These are phyloP conservation scores for Eudemis profundana DNA, from an alignment of 2,888 invertebrate genomes.

Conservation along the genomic window DNA sequence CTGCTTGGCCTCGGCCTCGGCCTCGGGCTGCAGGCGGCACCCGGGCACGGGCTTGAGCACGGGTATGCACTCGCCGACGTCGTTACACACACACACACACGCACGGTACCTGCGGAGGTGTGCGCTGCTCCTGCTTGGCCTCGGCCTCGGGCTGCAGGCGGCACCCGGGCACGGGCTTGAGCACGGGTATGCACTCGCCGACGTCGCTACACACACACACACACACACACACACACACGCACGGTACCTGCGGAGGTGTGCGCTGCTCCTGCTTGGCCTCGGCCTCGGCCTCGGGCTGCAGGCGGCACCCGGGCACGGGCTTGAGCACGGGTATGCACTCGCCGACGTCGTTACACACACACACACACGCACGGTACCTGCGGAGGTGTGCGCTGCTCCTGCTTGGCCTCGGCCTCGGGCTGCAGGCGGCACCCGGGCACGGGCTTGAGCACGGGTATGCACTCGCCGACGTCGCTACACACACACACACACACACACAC, in stretches of 20 bases:
- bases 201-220: conserved; percentile 64
- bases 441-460: conserved; percentile 7
- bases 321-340: conserved; percentile 90
- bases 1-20: conserved; percentile 57
- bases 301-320: conserved; percentile 88
- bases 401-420: conserved; percentile 90
- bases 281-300: conserved; percentile 53
- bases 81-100: no score
- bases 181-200: conserved; percentile 9
- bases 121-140: conserved; percentile 86
- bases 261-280: conserved; percentile 63
- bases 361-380: no score
- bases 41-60: conserved; percentile 92
- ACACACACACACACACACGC: conserved; percentile 80
- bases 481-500: conserved; percentile 85
- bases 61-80: conserved; percentile 89
- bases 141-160: conserved; percentile 90
- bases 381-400: conserved; percentile 77
- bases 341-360: conserved; percentile 79
- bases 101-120: conserved; percentile 2
- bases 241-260: conserved; percentile 71
- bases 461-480: conserved; percentile 43
- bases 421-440: conserved; percentile 73
- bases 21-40: conserved; percentile 61
- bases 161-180: conserved; percentile 8